A percentile compares a stretch with the other conserved stretches of the same genome.
Evolutionary conservation across 2,113 vertebrate genomes (phyloP).

Genomic region (Scomber japonicus): DNA sequence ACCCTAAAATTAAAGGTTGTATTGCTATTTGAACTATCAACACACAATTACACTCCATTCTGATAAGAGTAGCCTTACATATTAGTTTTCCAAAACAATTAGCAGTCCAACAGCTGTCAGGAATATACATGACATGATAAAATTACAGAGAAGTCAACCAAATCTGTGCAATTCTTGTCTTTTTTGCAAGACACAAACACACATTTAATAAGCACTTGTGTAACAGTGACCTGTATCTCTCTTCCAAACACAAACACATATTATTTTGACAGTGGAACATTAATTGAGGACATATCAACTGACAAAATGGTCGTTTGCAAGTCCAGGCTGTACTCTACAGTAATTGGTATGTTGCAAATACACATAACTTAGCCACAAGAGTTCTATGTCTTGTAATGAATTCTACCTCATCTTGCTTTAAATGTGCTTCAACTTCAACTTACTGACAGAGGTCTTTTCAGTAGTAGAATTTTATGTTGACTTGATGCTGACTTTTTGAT

Average conservation of each 20-base stretch:
- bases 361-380: conserved; percentile 66
- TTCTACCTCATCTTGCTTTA: conserved; percentile 39
- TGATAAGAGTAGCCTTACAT: background rate
- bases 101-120: conserved; percentile 34
- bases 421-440: conserved; percentile 34
- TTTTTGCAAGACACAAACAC: conserved; percentile 39
- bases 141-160: conserved; percentile 16
- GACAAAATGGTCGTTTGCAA: conserved; percentile 50
- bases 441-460: conserved; percentile 36
- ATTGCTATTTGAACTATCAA: background rate
- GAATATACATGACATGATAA: conserved; percentile 26
- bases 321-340: conserved; percentile 41
- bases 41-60: background rate
- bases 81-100: conserved; percentile 38
- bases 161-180: conserved; percentile 10
- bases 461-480: conserved; percentile 10
- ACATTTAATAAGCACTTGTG: conserved; percentile 32
- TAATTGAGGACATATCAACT: conserved; percentile 58
- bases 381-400: conserved; percentile 45
- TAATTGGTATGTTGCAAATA: conserved; percentile 72
- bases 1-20: background rate
- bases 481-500: conserved; percentile 23
- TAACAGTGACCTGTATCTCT: conserved; percentile 23
- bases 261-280: conserved; percentile 52
- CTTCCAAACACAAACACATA: conserved; percentile 7